These are phyloP conservation scores for Sigmodon hispidus DNA, from an alignment of 2,113 vertebrate genomes.

Conservation along the genomic window DNA sequence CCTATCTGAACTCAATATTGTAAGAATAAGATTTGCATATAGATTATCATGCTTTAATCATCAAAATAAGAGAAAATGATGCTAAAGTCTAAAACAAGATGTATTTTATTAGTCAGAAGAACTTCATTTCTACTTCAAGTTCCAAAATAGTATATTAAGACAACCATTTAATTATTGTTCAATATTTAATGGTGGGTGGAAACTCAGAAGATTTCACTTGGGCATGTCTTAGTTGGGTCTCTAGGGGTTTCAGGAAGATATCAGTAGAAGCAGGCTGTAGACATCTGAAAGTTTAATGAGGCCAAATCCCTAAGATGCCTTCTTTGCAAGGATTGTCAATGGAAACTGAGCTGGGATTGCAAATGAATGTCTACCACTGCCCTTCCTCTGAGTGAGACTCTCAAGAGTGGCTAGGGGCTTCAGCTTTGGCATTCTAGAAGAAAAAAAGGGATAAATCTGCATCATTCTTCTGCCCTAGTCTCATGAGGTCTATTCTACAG, in stretches of 20 bases:
- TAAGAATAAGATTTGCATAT: not conserved
- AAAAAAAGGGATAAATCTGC: accelerated
- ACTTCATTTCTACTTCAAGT: not conserved
- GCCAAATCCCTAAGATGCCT: too few relatives aligned
- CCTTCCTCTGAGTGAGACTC: not conserved
- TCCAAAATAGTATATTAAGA: not conserved
- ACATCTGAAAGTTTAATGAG: too few relatives aligned
- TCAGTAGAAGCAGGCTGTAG: not conserved
- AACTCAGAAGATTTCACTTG: not conserved
- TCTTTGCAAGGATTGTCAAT: not conserved
- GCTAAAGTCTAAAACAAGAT: not conserved
- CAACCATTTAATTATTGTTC: not conserved
- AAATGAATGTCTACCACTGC: not conserved
- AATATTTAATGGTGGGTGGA: not conserved
- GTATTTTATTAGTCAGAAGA: not conserved
- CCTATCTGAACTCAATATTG: not conserved
- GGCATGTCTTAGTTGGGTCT: not conserved
- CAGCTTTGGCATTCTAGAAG: not conserved
- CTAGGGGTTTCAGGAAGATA: not conserved
- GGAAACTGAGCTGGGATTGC: not conserved
- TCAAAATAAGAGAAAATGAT: conserved; percentile 2
- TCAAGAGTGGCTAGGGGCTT: not conserved
- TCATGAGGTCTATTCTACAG: not conserved
- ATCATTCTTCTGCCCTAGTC: not conserved
- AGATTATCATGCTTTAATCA: not conserved